Percentiles rank a stretch among this genome's conserved stretches.
phyloP scores from a whole-genome alignment of 1,140 invertebrate species.

The Drosophila truncata region DNA sequence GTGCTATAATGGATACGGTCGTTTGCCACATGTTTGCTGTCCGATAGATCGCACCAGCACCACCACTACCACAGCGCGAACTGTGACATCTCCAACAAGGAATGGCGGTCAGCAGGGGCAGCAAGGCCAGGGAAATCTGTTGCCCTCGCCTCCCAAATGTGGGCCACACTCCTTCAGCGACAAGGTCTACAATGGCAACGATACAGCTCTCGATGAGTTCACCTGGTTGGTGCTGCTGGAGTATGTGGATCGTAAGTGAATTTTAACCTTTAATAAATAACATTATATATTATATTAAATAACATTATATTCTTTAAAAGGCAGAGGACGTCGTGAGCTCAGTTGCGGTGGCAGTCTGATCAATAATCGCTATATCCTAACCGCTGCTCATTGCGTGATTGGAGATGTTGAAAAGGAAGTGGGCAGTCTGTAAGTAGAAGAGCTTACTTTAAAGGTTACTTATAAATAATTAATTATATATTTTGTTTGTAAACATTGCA shows the following conservation, averaged over 20 bases:
- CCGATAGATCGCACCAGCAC: slow-evolving; percentile 46
- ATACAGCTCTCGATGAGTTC: slow-evolving; percentile 86
- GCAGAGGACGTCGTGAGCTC: slow-evolving; percentile 73
- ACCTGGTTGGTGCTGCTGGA: slow-evolving; percentile 89
- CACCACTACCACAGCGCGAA: slow-evolving; percentile 11
- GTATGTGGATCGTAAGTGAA: slow-evolving; percentile 83
- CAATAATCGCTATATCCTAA: slow-evolving; percentile 87
- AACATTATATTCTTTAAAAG: not conserved
- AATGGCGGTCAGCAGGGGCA: slow-evolving; percentile 14
- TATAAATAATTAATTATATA: not conserved
- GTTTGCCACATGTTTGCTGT: slow-evolving; percentile 69
- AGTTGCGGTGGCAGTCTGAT: slow-evolving; percentile 88
- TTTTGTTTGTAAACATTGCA: slow-evolving; percentile 35
- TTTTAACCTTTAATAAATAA: not conserved
- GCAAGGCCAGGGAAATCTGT: slow-evolving; percentile 24
- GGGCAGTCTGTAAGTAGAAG: slow-evolving; percentile 68
- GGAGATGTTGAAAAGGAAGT: slow-evolving; percentile 84
- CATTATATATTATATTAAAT: not conserved
- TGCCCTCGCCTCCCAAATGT: slow-evolving; percentile 68
- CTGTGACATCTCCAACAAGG: slow-evolving; percentile 19
- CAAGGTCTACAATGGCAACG: slow-evolving; percentile 79
- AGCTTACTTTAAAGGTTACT: not conserved
- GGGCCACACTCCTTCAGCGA: slow-evolving; percentile 60
- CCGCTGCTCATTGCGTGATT: slow-evolving; percentile 94
- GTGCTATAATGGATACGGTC: slow-evolving; percentile 67